Percentiles rank a stretch among this genome's conserved stretches.
Evolutionary conservation across 2,113 vertebrate species (phyloP).

Genomic region (Gallinago undulata): DNA sequence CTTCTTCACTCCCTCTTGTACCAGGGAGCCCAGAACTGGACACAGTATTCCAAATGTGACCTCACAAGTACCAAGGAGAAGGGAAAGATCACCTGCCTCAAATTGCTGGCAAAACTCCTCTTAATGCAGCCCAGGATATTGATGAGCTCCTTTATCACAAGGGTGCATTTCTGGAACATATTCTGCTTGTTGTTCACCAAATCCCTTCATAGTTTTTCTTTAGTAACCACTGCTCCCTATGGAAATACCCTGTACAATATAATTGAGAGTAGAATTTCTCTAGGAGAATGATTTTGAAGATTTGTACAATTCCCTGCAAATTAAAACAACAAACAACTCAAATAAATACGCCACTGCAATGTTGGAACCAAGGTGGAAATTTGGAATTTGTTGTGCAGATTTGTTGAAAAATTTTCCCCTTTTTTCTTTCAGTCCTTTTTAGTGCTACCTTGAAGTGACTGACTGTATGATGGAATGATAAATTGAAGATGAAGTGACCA

Average conservation of each 20-base stretch:
- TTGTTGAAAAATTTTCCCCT: neutral
- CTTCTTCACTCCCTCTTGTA: neutral
- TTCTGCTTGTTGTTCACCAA: neutral
- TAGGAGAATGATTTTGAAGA: neutral
- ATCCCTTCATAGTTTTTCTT: neutral
- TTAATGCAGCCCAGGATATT: neutral
- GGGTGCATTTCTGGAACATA: neutral
- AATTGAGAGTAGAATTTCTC: neutral
- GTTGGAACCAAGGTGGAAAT: neutral
- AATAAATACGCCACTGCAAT: neutral
- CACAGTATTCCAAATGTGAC: neutral
- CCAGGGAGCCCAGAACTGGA: neutral
- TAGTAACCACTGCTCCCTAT: neutral
- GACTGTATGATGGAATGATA: neutral
- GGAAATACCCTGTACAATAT: neutral
- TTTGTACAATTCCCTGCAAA: neutral
- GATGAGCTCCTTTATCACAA: neutral
- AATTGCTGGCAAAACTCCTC: neutral
- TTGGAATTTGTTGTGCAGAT: neutral
- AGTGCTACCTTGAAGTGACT: neutral
- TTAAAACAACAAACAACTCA: neutral
- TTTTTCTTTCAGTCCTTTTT: neutral
- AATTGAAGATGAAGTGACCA: neutral
- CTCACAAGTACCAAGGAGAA: neutral
- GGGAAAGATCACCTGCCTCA: neutral